Evolutionary conservation across 2,888 invertebrate species (phyloP).

Genomic region (Erannis defoliaria): DNA sequence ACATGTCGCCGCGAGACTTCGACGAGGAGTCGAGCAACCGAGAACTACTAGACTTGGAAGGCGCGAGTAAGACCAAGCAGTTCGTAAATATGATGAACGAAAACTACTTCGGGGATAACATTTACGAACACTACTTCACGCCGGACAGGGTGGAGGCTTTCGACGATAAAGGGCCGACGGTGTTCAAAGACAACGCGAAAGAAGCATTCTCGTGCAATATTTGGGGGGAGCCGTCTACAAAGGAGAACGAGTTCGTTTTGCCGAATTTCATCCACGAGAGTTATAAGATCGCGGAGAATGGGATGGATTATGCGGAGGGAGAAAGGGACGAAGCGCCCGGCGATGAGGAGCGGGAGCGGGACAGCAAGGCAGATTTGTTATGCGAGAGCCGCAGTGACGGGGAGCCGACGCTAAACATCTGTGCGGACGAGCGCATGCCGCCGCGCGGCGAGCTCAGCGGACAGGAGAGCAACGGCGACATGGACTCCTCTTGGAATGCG

Average conservation of each 20-base stretch:
- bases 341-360: slow-evolving; percentile 63
- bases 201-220: slow-evolving; percentile 51
- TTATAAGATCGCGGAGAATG: slow-evolving; percentile 76
- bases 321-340: slow-evolving; percentile 53
- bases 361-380: slow-evolving; percentile 75
- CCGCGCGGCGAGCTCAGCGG: slow-evolving; percentile 95
- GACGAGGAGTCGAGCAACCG: slow-evolving; percentile 77
- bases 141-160: slow-evolving; percentile 77
- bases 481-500: slow-evolving; percentile 92
- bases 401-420: slow-evolving; percentile 88
- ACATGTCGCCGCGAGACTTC: slow-evolving; percentile 68
- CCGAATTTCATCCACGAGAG: slow-evolving; percentile 81
- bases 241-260: slow-evolving; percentile 76
- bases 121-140: slow-evolving; percentile 81
- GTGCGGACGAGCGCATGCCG: slow-evolving; percentile 95
- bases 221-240: slow-evolving; percentile 78
- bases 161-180: slow-evolving; percentile 65
- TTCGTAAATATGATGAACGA: slow-evolving; percentile 82
- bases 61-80: slow-evolving; percentile 76
- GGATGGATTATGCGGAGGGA: slow-evolving; percentile 67
- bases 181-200: slow-evolving; percentile 62
- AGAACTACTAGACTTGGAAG: slow-evolving; percentile 75
- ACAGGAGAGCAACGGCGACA: slow-evolving; percentile 94
- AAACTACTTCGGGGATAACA: slow-evolving; percentile 81
- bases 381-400: slow-evolving; percentile 71